A percentile compares a stretch with the other conserved stretches of the same genome.
These are phyloP conservation scores for Meloidogyne exigua DNA, from an alignment of 1,140 invertebrate species.

Conservation along the genomic window DNA sequence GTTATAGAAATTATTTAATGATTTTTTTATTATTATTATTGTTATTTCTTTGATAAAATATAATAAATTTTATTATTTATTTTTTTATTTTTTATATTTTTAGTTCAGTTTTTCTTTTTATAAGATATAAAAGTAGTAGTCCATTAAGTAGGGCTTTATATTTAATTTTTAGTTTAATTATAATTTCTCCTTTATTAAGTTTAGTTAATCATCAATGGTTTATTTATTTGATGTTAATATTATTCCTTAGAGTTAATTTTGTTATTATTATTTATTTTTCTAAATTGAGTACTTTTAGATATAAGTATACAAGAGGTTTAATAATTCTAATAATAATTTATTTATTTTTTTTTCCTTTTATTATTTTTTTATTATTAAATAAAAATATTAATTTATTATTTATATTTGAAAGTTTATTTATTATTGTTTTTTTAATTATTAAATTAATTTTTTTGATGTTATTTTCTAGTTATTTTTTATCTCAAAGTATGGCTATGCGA, in stretches of 20 bases:
- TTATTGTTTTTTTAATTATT: slow-evolving; percentile 36
- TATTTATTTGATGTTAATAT: slow-evolving; percentile 45
- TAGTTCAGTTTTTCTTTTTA: slow-evolving; percentile 35
- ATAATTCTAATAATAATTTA: slow-evolving; percentile 53
- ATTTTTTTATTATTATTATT: slow-evolving; percentile 29
- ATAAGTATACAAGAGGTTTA: slow-evolving; percentile 63
- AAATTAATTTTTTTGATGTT: slow-evolving; percentile 30
- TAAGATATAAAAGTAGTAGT: slow-evolving; percentile 24
- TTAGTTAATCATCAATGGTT: slow-evolving; percentile 32
- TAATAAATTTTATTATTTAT: slow-evolving; percentile 48
- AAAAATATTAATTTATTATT: slow-evolving; percentile 22
- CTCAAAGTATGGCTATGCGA: slow-evolving; percentile 13
- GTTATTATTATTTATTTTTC: slow-evolving; percentile 29
- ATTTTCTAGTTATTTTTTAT: neutral
- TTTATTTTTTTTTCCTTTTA: slow-evolving; percentile 40
- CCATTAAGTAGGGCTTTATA: slow-evolving; percentile 28
- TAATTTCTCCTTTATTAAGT: slow-evolving; percentile 51
- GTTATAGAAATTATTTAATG: slow-evolving; percentile 29
- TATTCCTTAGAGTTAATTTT: slow-evolving; percentile 35
- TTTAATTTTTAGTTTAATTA: slow-evolving; percentile 50
- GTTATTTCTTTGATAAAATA: slow-evolving; percentile 29
- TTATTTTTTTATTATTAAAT: slow-evolving; percentile 34
- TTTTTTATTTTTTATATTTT: slow-evolving; percentile 52
- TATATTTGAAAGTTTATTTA: slow-evolving; percentile 29
- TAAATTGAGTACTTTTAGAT: slow-evolving; percentile 32